phyloP scores from a whole-genome alignment of 23 tunicate genomes.

The Pegea sp. region DNA sequence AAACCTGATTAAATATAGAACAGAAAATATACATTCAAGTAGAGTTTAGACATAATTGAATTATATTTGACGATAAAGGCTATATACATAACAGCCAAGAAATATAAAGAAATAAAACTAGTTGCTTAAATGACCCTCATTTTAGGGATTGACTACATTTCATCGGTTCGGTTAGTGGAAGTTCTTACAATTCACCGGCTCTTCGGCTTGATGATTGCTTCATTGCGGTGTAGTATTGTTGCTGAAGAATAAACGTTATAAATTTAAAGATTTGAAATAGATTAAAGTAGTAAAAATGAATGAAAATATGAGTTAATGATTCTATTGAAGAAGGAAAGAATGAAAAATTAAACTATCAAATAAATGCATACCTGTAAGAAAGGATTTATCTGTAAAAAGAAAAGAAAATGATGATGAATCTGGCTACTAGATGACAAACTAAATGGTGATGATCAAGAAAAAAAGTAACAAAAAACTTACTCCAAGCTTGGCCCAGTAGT shows the following conservation, averaged over 20 bases:
- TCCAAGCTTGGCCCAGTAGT: conserved; percentile 82
- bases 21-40: no score
- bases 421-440: no score
- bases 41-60: no score
- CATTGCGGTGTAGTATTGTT: conserved; percentile 69
- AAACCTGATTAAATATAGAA: no score
- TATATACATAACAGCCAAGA: no score
- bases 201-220: conserved; percentile 8
- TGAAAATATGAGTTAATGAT: neutral
- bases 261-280: neutral
- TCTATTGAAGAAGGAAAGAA: neutral
- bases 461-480: conserved; percentile 46
- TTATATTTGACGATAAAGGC: no score
- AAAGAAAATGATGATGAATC: no score
- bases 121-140: no score
- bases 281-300: conserved; percentile 1
- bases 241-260: conserved; percentile 14
- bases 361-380: conserved; percentile 12
- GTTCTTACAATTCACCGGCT: conserved; percentile 56
- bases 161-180: no score
- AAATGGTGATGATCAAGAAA: no score
- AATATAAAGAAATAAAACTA: no score
- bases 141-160: no score
- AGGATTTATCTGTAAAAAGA: conserved; percentile 3
- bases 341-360: neutral